Base-by-base conservation (phyloP, 1,140 invertebrate genomes). In the Zaprionus gabonicus region DNA sequence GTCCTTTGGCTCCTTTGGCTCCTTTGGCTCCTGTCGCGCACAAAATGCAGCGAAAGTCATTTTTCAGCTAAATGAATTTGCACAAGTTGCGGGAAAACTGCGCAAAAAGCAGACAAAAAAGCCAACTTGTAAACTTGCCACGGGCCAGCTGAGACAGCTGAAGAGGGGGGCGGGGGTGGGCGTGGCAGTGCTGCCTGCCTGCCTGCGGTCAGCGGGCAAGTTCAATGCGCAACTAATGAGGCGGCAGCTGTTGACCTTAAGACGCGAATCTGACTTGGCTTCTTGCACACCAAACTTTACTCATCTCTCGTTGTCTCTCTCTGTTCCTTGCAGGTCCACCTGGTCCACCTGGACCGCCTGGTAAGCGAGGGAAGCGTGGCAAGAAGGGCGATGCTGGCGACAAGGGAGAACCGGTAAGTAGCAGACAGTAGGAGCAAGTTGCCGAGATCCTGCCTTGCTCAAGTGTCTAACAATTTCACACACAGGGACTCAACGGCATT, bases 401-500 rank as follows among this genome's bases (percentile, higher is more conserved):
- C 83, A 93, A 95, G n/a, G 96, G 96, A 17, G 94, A 95, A 69
- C 93, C 95, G 94, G 96, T 96, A 94, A 95, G 95, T 90, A 27
- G 27, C 25, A n/a, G 23, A 44, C 2, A n/a, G 41, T 15, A 7
- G 15, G 1, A 46, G 38, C 23, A 23, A 44, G 46, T 17, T 46
- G 3, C 41, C n/a, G 10, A 3, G 9, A 51, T 51, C 46, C 17
- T 10, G 46, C 46, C 46, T 12, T 51, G 17, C 46, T 46, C 13
- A 34, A 41, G 23, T 62, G 7, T 13, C 63, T 57, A 31, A 71
- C 28, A 53, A 94, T n/a, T 23, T 25, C 20, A 20, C 20, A 20
- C 20, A 4, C 56, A 99, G 98, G 98, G 98, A 82, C 97, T 98
- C 23, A 98, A 98, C 91, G 98, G 98, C 81, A 94, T 98, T 92